Evolutionary conservation across 1,140 invertebrate genomes (phyloP), one percentile per base, ranked within the genome.

Genomic region (Potamilus streckersoni): DNA sequence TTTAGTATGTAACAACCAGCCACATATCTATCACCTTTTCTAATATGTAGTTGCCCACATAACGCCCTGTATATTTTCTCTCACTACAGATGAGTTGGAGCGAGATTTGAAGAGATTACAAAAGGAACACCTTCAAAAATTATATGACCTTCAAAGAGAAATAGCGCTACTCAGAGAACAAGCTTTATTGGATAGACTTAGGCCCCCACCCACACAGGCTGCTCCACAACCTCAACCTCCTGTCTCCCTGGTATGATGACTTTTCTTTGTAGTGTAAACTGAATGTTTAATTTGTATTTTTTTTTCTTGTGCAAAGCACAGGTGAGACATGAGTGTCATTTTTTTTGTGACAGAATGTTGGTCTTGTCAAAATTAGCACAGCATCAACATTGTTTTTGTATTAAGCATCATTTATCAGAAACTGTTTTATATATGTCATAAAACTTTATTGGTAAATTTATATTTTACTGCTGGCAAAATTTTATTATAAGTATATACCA

Each of bases 141-240:
- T 88, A 84, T 75, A 82, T 55, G 81, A 83, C 23, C 74, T 89
- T 38, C 86, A 89, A 59, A 80, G 82, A 31, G 85, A 89, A 64
- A 81, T 88, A 20, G 86, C 87, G 64, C 74, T 83, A 27, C 65
- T 85, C 16, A 80, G 82, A 60, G 80, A 87, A 27, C 80, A 87
- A 38, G 68, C 79, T 2, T 19, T 81, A 57, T 65, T 85, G 65
- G 81, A 86, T 14, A 66, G 72, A 49, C 74, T 79, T 49, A 72
- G 78, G 11, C 75, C 77, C 12, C 64, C 16, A 27, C 76, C 61
- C 17, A 74, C 70, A n/a, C 31, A 71, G n/a, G 27, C 73, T 13
- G 71, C 66, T 17, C 69, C 67, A 55, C 57, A 63, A 8, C 20
- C 75, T 3, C 64, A 62, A 55, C 75, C 75, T 23, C 74, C 69